Conservation (phyloP, 2,113 vertebrate species). For the Bos taurus region DNA sequence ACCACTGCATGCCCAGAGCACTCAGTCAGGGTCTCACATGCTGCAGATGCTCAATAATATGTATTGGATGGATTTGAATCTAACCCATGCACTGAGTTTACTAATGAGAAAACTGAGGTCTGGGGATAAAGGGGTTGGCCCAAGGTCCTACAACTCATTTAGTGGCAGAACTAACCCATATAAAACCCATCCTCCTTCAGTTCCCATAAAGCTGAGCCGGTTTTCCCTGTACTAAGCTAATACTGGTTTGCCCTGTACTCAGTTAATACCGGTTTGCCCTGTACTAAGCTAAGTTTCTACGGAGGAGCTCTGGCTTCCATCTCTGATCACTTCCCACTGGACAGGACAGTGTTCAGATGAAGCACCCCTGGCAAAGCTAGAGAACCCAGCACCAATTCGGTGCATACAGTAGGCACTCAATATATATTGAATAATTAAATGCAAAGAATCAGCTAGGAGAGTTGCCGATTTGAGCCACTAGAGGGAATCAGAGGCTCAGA, state of each 20-base stretch:
- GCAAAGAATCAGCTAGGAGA: not conserved
- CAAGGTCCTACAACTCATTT: not conserved
- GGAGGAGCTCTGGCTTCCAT: not conserved
- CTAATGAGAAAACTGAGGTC: not conserved
- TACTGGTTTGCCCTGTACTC: no score
- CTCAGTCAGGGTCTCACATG: not conserved
- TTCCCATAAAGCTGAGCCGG: not conserved
- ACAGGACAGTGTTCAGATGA: not conserved
- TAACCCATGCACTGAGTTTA: not conserved
- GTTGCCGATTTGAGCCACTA: constrained; percentile 39
- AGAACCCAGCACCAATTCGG: not conserved
- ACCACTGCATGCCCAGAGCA: no score
- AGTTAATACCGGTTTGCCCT: no score
- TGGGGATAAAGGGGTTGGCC: not conserved
- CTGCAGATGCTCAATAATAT: not conserved
- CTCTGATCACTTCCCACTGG: not conserved
- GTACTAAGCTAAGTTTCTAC: not conserved
- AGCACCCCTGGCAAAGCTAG: not conserved
- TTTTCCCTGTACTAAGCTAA: no score
- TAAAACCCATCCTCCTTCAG: not conserved
- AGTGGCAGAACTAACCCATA: not conserved
- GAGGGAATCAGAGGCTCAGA: constrained; percentile 74
- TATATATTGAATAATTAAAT: not conserved
- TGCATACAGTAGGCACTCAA: not conserved
- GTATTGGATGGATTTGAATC: not conserved